These are phyloP conservation scores for Myotis vivesi DNA, from an alignment of 2,797 vertebrate species.

Conservation along the genomic window DNA sequence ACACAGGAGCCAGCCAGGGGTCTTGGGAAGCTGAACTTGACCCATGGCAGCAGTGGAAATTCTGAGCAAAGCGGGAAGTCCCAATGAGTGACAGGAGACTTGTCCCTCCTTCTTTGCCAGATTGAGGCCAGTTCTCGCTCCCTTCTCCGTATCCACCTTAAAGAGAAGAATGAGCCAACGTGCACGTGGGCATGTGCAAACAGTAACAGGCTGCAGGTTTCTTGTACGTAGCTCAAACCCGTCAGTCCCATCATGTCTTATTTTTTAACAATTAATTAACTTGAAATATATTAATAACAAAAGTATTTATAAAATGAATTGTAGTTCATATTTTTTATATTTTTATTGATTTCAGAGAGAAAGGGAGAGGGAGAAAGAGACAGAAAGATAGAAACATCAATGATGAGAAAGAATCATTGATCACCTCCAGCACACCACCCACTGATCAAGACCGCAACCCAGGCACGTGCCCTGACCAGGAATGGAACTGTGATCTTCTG, in stretches of 20 bases:
- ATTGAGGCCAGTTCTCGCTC: background rate
- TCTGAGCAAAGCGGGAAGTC: background rate
- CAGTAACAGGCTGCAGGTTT: background rate
- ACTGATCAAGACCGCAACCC: too few relatives aligned
- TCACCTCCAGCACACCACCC: too few relatives aligned
- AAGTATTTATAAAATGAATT: background rate
- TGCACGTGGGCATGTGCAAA: background rate
- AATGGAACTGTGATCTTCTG: too few relatives aligned
- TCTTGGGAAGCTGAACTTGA: conserved; percentile 32
- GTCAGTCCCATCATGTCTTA: background rate
- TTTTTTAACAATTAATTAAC: background rate
- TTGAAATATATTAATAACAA: background rate
- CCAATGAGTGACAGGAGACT: background rate
- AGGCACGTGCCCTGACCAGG: too few relatives aligned
- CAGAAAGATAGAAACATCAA: too few relatives aligned
- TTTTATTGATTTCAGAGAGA: too few relatives aligned
- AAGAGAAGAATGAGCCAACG: background rate
- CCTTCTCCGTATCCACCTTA: background rate
- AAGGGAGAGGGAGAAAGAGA: too few relatives aligned
- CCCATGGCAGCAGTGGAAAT: background rate
- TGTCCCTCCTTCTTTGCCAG: background rate
- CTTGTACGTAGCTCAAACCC: background rate
- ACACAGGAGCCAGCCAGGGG: background rate
- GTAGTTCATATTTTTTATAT: background rate
- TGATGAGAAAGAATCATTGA: too few relatives aligned